Base-by-base conservation (phyloP, 2,113 vertebrate species). In the Otis tarda region DNA sequence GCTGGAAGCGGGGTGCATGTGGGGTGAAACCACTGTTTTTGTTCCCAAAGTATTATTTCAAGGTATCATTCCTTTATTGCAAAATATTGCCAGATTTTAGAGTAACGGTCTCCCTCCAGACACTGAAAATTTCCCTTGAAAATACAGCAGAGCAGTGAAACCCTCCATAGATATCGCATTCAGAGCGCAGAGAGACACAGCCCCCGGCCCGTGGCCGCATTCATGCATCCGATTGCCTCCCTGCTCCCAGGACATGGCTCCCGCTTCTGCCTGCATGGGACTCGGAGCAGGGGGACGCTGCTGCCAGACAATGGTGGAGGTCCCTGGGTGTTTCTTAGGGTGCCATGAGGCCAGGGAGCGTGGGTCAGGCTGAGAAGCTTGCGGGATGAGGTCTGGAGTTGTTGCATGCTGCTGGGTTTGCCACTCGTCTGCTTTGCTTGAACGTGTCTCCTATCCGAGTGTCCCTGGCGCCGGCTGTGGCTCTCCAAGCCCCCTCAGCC, bases 201-300 rank as follows among this genome's bases (percentile, higher is more conserved):
- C 10, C n/a, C 41, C 35, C 10, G 3, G 24, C 17, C 65, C 0
- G 0, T 9, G 6, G 24, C 15, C 45, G 22, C 27, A 37, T 56
- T 53, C 49, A 52, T 2, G 13, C 22, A 67, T 8, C 13, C 4
- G 1, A 5, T 20, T 68, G 65, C 22, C 43, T 41, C 35, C 53
- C 47, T 63, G 23, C 61, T 87, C 28, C 73, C 52, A 70, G 31
- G 56, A 43, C 57, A 76, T 1, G 4, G 69, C 52, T 93, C 69
- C 69, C 1, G 0, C 70, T 4, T 1, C 83, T 22, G 63, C n/a
- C 45, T 0, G 0, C 63, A 35, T 0, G 22, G 37, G 55, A 65
- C 50, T 70, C 1, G 0, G 55, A 84, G 56, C 27, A 70, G 33
- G 1, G 2, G 43, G 24, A 79, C 2, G 1, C 50, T 65, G 75